A percentile compares a stretch with the other conserved stretches of the same genome.
Evolutionary conservation across 2,797 vertebrate genomes (phyloP).

Genomic region (Sphenopsis melanotis): DNA sequence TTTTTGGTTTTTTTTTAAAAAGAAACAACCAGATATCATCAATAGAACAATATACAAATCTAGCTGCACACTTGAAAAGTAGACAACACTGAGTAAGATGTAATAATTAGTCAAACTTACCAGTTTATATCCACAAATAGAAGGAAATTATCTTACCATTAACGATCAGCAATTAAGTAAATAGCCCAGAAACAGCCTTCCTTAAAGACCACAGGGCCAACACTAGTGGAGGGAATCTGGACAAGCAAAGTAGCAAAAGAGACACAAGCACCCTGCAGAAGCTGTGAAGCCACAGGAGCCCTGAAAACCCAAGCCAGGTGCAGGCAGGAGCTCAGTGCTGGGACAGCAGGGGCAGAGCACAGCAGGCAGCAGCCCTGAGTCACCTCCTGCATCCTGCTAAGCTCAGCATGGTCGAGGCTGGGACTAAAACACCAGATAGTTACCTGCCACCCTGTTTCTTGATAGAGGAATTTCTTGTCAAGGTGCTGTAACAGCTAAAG

Average conservation of each 20-base stretch:
- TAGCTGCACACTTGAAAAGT: neutral
- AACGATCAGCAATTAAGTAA: neutral
- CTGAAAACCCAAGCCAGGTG: rapidly evolving
- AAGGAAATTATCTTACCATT: neutral
- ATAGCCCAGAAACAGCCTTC: neutral
- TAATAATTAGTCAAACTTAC: neutral
- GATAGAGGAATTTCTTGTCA: neutral
- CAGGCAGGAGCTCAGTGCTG: rapidly evolving
- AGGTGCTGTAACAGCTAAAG: neutral
- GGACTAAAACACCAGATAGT: neutral
- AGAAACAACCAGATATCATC: neutral
- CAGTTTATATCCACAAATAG: neutral
- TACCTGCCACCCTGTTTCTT: neutral
- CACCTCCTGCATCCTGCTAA: rapidly evolving
- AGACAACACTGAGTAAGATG: neutral
- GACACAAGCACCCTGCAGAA: rapidly evolving
- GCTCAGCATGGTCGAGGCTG: rapidly evolving
- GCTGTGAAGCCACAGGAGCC: neutral
- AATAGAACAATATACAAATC: neutral
- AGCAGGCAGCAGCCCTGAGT: rapidly evolving
- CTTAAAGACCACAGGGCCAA: neutral
- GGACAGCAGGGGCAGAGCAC: neutral
- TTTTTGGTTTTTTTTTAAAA: neutral
- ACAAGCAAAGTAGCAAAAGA: neutral
- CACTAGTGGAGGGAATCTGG: neutral